Conservation (phyloP, 2,113 vertebrate genomes). For the Agapornis roseicollis region DNA sequence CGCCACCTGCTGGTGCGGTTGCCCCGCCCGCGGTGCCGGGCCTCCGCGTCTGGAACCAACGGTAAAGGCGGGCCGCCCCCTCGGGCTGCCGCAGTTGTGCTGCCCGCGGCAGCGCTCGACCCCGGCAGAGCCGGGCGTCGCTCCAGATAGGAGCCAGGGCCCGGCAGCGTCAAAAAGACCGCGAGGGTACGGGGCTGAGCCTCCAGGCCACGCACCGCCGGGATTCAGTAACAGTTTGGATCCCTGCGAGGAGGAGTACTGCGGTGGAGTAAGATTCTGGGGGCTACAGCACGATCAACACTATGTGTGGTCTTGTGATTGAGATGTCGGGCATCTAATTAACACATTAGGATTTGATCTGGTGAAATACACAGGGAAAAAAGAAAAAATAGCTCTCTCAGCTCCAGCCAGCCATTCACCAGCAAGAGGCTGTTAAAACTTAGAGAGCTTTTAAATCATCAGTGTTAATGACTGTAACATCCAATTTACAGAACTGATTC, state of each 20-base stretch:
- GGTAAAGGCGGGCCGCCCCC: not conserved
- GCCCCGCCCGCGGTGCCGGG: too few relatives aligned
- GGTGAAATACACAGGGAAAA: not conserved
- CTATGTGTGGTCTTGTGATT: fast-evolving
- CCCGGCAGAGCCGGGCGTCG: not conserved
- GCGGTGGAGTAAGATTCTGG: fast-evolving
- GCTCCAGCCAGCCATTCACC: not conserved
- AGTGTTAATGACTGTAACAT: not conserved
- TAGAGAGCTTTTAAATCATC: not conserved
- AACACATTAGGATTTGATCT: not conserved
- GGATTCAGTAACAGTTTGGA: not conserved
- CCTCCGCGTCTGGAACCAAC: not conserved
- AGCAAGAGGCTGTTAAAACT: not conserved
- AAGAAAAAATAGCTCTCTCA: not conserved
- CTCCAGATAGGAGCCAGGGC: not conserved
- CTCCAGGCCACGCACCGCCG: fast-evolving
- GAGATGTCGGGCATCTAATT: not conserved
- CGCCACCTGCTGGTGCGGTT: not conserved
- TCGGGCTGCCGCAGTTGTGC: not conserved
- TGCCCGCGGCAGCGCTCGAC: too few relatives aligned
- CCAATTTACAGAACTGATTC: not conserved
- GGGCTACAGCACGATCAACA: fast-evolving
- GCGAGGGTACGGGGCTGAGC: fast-evolving
- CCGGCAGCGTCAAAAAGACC: not conserved
- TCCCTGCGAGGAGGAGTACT: fast-evolving